Percentiles rank a stretch among this genome's conserved stretches.
Conservation (phyloP, 1,140 invertebrate species). For the Temnothorax curvispinosus region DNA sequence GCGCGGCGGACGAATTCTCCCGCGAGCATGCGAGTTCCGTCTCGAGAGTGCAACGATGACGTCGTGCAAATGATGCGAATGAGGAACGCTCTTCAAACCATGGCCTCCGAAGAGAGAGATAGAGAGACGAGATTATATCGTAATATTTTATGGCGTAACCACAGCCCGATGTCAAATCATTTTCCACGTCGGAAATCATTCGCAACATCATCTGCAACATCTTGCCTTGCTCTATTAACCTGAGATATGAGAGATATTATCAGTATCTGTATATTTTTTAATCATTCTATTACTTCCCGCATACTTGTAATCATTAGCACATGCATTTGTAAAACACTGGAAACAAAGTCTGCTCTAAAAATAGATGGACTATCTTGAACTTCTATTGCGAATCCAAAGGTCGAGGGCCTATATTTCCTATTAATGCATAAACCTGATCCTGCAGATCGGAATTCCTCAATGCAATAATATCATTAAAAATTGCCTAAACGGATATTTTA, state of each 20-base stretch:
- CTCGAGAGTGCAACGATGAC: constrained; percentile 11
- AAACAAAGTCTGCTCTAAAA: not conserved
- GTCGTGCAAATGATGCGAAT: constrained; percentile 23
- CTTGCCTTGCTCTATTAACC: not conserved
- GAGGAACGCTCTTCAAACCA: constrained; percentile 6
- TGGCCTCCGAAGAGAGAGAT: not conserved
- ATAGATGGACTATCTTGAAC: not conserved
- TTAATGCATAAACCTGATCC: not conserved
- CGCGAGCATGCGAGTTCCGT: constrained; percentile 21
- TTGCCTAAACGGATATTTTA: not conserved
- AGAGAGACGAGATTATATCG: not conserved
- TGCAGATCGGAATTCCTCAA: not conserved
- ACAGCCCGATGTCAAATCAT: not conserved
- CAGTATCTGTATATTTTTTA: not conserved
- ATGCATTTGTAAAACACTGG: not conserved
- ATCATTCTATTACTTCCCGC: not conserved
- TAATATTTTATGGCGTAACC: constrained; percentile 29
- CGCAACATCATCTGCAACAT: too few species aligned
- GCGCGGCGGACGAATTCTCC: constrained; percentile 42
- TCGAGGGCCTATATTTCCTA: not conserved
- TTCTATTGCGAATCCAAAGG: not conserved
- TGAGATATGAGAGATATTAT: not conserved
- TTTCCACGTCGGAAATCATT: not conserved
- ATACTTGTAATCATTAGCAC: not conserved
- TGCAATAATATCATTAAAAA: not conserved